Evolutionary conservation across 2,888 invertebrate species (phyloP).

Genomic region (Sialis lutaria): DNA sequence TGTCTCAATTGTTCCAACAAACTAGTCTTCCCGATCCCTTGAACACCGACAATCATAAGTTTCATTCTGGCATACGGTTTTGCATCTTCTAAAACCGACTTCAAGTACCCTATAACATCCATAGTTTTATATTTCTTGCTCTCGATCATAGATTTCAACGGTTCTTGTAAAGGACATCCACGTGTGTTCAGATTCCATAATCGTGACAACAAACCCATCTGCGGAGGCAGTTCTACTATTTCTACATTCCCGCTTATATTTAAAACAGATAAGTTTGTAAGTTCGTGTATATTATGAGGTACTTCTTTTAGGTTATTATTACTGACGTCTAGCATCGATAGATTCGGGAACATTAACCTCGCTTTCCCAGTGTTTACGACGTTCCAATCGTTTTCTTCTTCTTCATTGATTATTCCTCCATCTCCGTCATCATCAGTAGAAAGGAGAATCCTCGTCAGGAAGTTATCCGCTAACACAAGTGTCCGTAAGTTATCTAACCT

Average conservation of each 20-base stretch:
- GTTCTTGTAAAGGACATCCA: slow-evolving; percentile 77
- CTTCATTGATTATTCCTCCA: slow-evolving; percentile 34
- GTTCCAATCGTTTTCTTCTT: slow-evolving; percentile 41
- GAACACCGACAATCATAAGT: slow-evolving; percentile 87
- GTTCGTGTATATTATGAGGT: slow-evolving; percentile 68
- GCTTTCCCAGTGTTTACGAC: slow-evolving; percentile 36
- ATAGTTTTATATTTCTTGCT: slow-evolving; percentile 88
- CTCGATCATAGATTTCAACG: slow-evolving; percentile 77
- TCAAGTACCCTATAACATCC: slow-evolving; percentile 86
- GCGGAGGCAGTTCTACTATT: slow-evolving; percentile 66
- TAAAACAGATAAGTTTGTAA: slow-evolving; percentile 78
- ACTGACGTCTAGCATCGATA: slow-evolving; percentile 89
- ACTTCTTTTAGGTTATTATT: slow-evolving; percentile 67
- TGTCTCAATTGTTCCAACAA: slow-evolving; percentile 73
- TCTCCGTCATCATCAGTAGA: slow-evolving; percentile 67
- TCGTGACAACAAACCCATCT: slow-evolving; percentile 85
- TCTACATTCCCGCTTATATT: slow-evolving; percentile 76
- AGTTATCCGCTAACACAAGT: slow-evolving; percentile 72
- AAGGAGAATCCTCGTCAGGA: slow-evolving; percentile 60
- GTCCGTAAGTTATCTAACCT: slow-evolving; percentile 67
- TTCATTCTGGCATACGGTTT: slow-evolving; percentile 90
- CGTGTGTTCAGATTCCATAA: slow-evolving; percentile 91
- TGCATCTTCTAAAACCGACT: slow-evolving; percentile 76
- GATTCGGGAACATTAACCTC: slow-evolving; percentile 74
- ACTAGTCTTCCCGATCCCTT: slow-evolving; percentile 78